Conservation (phyloP, 2,888 invertebrate genomes). For the Eucera pruinosa region DNA sequence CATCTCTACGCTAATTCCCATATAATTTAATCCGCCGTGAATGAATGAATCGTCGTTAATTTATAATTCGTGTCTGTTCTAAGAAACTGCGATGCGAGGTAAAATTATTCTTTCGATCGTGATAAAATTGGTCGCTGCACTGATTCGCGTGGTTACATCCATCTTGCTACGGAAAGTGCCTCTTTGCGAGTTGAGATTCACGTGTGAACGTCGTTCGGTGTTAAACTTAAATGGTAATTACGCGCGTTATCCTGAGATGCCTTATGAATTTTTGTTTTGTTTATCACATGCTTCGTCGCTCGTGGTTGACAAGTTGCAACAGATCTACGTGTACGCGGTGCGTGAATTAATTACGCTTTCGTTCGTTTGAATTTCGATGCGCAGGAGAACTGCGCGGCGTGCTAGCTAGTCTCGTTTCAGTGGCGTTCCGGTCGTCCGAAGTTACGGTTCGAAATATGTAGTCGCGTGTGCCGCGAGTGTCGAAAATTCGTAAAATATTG, state of each 20-base stretch:
- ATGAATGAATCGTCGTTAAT: constrained; percentile 1
- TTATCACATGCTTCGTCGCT: constrained; percentile 52
- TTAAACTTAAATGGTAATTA: constrained; percentile 33
- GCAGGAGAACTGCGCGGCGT: background rate
- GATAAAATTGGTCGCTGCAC: background rate
- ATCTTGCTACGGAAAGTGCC: no score
- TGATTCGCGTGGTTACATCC: background rate
- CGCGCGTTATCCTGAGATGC: constrained; percentile 44
- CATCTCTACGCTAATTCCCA: background rate
- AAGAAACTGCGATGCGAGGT: background rate
- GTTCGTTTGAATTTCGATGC: constrained; percentile 31
- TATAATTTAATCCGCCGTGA: no score
- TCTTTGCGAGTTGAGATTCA: no score
- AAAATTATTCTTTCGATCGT: background rate
- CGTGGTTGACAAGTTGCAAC: constrained; percentile 31
- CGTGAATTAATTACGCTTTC: constrained; percentile 6
- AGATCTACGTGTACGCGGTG: constrained; percentile 19
- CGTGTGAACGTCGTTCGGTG: constrained; percentile 16
- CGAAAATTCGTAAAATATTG: background rate
- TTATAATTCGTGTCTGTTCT: background rate
- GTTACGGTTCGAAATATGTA: constrained; percentile 6
- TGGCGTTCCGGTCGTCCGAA: background rate
- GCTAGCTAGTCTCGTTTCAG: background rate
- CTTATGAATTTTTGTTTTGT: constrained; percentile 36
- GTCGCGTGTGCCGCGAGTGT: background rate